A percentile compares a stretch with the other conserved stretches of the same genome.
Conservation (phyloP, 2,888 invertebrate species). For the Tetanocera ferruginea region DNA sequence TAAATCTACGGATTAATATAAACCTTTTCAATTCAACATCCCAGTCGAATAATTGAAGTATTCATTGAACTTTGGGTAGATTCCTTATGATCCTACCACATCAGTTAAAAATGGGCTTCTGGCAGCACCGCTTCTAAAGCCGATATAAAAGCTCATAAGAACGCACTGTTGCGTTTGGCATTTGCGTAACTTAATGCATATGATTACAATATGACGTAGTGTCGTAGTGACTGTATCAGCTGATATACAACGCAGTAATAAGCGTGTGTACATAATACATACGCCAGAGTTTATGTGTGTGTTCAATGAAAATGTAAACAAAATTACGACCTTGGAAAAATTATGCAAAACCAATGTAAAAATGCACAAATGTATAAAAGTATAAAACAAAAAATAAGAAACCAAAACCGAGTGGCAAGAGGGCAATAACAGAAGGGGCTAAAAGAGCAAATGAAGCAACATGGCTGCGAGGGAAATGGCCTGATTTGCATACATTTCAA, state of each 20-base stretch:
- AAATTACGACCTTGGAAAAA: slow-evolving; percentile 66
- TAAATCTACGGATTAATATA: too few relatives aligned
- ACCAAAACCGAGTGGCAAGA: slow-evolving; percentile 53
- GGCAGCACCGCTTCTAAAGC: background rate
- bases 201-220: background rate
- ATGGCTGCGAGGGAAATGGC: slow-evolving; percentile 15
- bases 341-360: slow-evolving; percentile 67
- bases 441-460: slow-evolving; percentile 16
- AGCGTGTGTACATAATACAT: background rate
- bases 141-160: background rate
- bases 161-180: background rate
- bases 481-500: slow-evolving; percentile 63
- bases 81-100: too few relatives aligned
- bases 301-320: slow-evolving; percentile 63
- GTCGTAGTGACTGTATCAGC: background rate
- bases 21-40: too few relatives aligned
- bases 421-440: slow-evolving; percentile 20
- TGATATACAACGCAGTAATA: too few relatives aligned
- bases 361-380: slow-evolving; percentile 47
- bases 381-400: slow-evolving; percentile 42
- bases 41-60: too few relatives aligned
- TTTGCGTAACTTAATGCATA: too few relatives aligned
- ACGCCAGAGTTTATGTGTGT: background rate
- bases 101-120: too few relatives aligned
- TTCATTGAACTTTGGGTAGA: too few relatives aligned